Percentiles rank a stretch among this genome's conserved stretches.
phyloP scores from a whole-genome alignment of 2,113 vertebrate genomes.

The Caranx melampygus region DNA sequence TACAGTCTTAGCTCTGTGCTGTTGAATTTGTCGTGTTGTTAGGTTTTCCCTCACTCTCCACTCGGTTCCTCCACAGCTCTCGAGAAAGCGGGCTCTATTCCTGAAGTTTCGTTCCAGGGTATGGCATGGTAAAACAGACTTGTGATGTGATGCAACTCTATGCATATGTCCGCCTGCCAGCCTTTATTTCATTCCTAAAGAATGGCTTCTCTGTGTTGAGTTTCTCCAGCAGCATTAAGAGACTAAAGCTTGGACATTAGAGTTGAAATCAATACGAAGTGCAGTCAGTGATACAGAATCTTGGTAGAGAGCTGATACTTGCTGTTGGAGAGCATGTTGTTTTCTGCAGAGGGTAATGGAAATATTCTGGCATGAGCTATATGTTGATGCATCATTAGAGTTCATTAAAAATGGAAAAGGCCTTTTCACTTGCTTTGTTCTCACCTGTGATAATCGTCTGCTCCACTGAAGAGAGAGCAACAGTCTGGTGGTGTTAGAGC shows the following conservation, averaged over 20 bases:
- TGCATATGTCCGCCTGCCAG: constrained; percentile 50
- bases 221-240: constrained; percentile 30
- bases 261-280: constrained; percentile 51
- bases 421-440: constrained; percentile 59
- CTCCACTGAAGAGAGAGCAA: constrained; percentile 58
- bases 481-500: constrained; percentile 23
- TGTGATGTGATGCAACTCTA: constrained; percentile 68
- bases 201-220: constrained; percentile 11
- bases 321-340: constrained; percentile 49
- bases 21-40: constrained; percentile 39
- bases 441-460: constrained; percentile 67
- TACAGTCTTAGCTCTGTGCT: constrained; percentile 23
- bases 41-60: constrained; percentile 57
- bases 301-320: constrained; percentile 25
- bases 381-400: constrained; percentile 39
- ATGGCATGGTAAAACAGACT: constrained; percentile 83
- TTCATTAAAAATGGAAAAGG: constrained; percentile 62
- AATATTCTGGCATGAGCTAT: constrained; percentile 39
- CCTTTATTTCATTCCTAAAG: background rate
- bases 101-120: constrained; percentile 86
- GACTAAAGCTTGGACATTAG: background rate
- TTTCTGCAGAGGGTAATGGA: constrained; percentile 52
- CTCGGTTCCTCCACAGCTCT: constrained; percentile 81
- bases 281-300: background rate
- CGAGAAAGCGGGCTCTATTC: constrained; percentile 83